Base-by-base conservation (phyloP, 2,888 invertebrate species). In the Ferdinandea cuprea region DNA sequence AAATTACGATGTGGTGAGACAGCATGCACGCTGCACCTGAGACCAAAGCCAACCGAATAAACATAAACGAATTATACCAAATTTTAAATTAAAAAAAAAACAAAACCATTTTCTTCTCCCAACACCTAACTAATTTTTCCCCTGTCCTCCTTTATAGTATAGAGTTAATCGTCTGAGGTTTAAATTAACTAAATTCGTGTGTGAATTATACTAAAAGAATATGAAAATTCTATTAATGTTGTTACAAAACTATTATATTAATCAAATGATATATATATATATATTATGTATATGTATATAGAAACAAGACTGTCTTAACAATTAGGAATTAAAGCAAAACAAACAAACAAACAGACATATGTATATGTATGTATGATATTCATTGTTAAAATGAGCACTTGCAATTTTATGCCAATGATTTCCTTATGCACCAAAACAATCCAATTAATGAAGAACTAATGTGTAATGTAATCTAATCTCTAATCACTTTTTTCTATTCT, bases 271-370 rank as follows among this genome's bases (percentile, higher is more conserved):
- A 77, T 80, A 25, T 25, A 25, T n/a, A n/a, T n/a, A n/a, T n/a
- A n/a, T n/a, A n/a, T n/a, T n/a, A n/a, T n/a, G n/a, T n/a, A n/a
- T n/a, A n/a, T n/a, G n/a, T n/a, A n/a, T 25, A 77, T 86, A 86
- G 77, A 85, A 86, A 86, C 72, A 86, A 86, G 86, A 86, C 86
- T 86, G 86, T 86, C 86, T 84, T 85, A 86, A 83, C 48, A 78
- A 78, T 83, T 83, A 83, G 83, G 83, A 78, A 83, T 78, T 73
- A 73, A 72, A 72, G 19, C 13, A 76, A 80, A 54, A 19, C 25
- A 56, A 65, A 65, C 9, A 35, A 32, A 66, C 21, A 59, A 69
- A 35, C 42, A 69, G n/a, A 56, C 30, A 77, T 37, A 69, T n/a
- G n/a, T 71, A 52, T 59, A 66, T 66, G 61, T 72, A 66, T 78